Evolutionary conservation across 2,797 vertebrate species (phyloP).

Genomic region (Astyanax mexicanus): DNA sequence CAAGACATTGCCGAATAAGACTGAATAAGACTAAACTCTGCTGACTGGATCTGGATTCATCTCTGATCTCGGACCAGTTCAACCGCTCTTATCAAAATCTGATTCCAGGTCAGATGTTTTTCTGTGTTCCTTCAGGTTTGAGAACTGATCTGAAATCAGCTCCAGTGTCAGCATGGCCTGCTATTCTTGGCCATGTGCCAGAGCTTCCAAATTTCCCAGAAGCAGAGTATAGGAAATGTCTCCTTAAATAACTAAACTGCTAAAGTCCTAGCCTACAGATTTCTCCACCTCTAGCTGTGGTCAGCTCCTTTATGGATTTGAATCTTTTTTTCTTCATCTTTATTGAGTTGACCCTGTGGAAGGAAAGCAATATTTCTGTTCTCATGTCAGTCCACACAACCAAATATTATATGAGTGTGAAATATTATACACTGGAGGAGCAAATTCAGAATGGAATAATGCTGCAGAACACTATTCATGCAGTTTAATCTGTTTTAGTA

Average conservation of each 20-base stretch:
- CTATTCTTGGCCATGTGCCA: constrained; percentile 46
- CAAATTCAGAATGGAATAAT: background rate
- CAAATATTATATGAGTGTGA: background rate
- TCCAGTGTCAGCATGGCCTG: constrained; percentile 36
- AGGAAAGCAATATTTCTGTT: background rate
- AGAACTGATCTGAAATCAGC: constrained; percentile 62
- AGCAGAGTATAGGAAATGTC: constrained; percentile 64
- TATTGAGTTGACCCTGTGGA: background rate
- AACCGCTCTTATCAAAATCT: background rate
- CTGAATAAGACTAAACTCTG: background rate
- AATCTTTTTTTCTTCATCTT: background rate
- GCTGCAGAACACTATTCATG: too few species aligned
- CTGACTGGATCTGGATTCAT: background rate
- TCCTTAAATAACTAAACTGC: constrained; percentile 57
- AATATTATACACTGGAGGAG: background rate
- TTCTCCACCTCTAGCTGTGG: constrained; percentile 4
- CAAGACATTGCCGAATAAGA: background rate
- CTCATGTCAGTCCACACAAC: background rate
- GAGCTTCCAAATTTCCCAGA: constrained; percentile 71
- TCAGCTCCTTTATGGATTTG: background rate
- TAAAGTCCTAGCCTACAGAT: background rate
- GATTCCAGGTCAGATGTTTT: constrained; percentile 2
- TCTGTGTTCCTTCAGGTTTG: constrained; percentile 24
- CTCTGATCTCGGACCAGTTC: background rate
- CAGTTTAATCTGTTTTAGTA: too few species aligned